Conservation (phyloP, 2,797 vertebrate species). For the Capromys pilorides region DNA sequence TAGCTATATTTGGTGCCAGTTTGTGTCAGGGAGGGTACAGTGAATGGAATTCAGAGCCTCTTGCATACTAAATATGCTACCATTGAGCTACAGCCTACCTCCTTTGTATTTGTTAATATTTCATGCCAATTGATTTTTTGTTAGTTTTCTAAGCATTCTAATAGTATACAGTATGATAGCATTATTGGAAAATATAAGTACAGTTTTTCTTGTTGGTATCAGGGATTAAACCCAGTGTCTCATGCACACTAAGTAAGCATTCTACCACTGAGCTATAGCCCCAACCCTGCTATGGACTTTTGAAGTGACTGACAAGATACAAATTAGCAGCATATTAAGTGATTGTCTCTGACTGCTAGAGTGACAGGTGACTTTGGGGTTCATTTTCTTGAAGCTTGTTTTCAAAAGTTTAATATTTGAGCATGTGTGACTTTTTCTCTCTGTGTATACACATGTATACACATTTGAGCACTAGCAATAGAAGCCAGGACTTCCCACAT, state of each 20-base stretch:
- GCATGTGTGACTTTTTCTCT: neutral
- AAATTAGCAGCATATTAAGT: conserved; percentile 20
- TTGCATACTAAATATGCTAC: neutral
- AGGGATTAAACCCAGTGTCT: neutral
- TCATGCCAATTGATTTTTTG: neutral
- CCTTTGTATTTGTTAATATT: neutral
- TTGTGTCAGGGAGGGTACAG: neutral
- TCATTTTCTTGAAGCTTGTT: conserved; percentile 39
- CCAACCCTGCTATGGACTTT: neutral
- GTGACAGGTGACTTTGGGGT: neutral
- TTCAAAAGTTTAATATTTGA: conserved; percentile 44
- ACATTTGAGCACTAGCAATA: neutral
- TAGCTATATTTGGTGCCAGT: neutral
- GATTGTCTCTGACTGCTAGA: neutral
- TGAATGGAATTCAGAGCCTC: neutral
- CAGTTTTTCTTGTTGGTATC: neutral
- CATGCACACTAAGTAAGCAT: neutral
- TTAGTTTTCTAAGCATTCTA: conserved; percentile 23
- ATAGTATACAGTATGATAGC: neutral
- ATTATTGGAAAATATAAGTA: conserved; percentile 5
- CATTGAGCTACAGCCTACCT: neutral
- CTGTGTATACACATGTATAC: no score
- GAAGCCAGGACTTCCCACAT: neutral
- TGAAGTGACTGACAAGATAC: neutral
- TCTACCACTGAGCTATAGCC: neutral